phyloP scores from a whole-genome alignment of 1,140 invertebrate species.

The Mercenaria mercenaria region DNA sequence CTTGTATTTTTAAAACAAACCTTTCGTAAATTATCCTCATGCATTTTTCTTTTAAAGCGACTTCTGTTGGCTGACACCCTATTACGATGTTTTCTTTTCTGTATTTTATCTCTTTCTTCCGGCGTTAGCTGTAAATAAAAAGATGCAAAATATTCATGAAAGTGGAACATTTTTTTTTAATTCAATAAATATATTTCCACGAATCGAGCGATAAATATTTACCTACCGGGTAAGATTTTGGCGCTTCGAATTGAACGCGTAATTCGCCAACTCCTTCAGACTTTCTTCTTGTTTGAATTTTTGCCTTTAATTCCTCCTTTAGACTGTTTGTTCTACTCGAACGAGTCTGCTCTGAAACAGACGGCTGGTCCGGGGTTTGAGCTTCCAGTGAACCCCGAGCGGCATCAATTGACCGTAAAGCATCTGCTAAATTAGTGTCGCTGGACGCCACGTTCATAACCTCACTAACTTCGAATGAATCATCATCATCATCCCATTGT shows the following conservation, averaged over 20 bases:
- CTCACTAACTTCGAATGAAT: constrained; percentile 10
- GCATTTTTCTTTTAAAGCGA: background rate
- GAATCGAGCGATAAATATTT: no score
- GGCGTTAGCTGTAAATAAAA: background rate
- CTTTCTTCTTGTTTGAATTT: background rate
- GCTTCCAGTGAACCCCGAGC: background rate
- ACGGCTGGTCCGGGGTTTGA: no score
- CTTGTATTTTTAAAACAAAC: no score
- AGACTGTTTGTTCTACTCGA: background rate
- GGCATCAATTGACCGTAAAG: background rate
- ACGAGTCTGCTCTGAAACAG: background rate
- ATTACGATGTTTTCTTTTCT: background rate
- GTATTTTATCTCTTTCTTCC: background rate
- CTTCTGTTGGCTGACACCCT: constrained; percentile 15
- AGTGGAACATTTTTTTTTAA: no score
- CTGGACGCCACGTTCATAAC: background rate
- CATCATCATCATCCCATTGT: background rate
- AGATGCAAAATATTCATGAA: background rate
- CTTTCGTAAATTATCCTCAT: background rate
- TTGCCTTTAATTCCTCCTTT: background rate
- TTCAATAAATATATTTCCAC: no score
- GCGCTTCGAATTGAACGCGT: background rate
- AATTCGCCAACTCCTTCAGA: constrained; percentile 8
- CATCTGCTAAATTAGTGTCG: background rate
- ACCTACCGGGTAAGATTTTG: constrained; percentile 13